Percentiles rank a stretch among this genome's conserved stretches.
Evolutionary conservation across 2,888 invertebrate species (phyloP).

Genomic region (Ormia ochracea): DNA sequence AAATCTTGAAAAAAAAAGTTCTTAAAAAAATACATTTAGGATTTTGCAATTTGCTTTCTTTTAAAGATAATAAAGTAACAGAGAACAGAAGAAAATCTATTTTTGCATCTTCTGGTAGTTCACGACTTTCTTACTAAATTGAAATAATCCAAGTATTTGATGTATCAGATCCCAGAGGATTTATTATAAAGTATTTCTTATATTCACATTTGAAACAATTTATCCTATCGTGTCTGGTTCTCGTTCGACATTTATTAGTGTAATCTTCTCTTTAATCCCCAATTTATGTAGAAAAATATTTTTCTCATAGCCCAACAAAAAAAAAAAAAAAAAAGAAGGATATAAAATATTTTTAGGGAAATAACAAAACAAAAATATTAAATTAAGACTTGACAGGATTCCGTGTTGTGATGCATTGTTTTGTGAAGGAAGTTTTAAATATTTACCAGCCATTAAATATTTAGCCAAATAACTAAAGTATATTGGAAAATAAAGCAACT

Average conservation of each 20-base stretch:
- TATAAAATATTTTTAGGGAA: neutral
- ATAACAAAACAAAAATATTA: neutral
- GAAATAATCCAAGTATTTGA: too few species aligned
- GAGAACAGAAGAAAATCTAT: too few species aligned
- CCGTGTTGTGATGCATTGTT: too few species aligned
- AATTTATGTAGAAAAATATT: neutral
- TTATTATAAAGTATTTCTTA: too few species aligned
- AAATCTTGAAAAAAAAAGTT: neutral
- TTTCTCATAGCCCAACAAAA: neutral
- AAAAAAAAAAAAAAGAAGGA: neutral
- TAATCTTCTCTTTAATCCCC: neutral
- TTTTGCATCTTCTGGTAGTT: too few species aligned
- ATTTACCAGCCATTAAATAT: neutral
- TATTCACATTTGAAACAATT: too few species aligned
- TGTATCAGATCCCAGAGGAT: too few species aligned
- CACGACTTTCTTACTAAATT: too few species aligned
- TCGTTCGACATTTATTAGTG: neutral
- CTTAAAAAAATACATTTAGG: neutral
- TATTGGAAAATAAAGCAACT: neutral
- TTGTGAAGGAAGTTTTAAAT: too few species aligned
- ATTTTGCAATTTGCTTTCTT: neutral
- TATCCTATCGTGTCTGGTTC: neutral
- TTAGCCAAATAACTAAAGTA: neutral
- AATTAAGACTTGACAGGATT: too few species aligned
- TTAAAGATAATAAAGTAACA: too few species aligned